Percentiles rank a stretch among this genome's conserved stretches.
These are phyloP conservation scores for Rambutsinella grinnellia DNA, from an alignment of 2,888 invertebrate species.

Conservation along the genomic window DNA sequence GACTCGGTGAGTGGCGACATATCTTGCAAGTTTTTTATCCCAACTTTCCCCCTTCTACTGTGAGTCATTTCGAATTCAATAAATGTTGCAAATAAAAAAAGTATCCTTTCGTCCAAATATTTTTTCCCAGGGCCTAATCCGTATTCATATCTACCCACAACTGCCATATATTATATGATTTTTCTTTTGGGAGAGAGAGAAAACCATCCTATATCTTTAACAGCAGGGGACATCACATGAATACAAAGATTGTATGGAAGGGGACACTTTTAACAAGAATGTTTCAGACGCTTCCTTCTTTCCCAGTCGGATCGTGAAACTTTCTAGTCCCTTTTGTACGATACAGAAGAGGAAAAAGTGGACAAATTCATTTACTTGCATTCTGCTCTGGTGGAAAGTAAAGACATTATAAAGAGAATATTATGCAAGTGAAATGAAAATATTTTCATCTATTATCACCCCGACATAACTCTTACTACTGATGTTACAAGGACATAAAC, in stretches of 20 bases:
- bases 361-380: neutral
- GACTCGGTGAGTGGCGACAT: no score
- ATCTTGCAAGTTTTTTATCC: no score
- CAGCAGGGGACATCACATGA: neutral
- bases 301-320: no score
- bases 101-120: neutral
- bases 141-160: no score
- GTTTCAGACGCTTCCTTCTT: no score
- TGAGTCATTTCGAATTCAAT: slow-evolving; percentile 34
- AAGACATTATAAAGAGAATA: neutral
- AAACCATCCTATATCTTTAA: no score
- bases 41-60: neutral
- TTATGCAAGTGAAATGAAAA: neutral
- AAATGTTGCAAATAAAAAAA: slow-evolving; percentile 9
- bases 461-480: neutral
- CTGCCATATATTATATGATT: no score
- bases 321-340: no score
- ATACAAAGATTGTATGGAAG: no score
- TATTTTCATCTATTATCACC: neutral
- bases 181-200: no score
- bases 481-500: neutral
- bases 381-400: neutral
- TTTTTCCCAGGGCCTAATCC: no score
- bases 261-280: no score
- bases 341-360: slow-evolving; percentile 5